Evolutionary conservation across 2,113 vertebrate genomes (phyloP).

Genomic region (Psilopogon haemacephalus): DNA sequence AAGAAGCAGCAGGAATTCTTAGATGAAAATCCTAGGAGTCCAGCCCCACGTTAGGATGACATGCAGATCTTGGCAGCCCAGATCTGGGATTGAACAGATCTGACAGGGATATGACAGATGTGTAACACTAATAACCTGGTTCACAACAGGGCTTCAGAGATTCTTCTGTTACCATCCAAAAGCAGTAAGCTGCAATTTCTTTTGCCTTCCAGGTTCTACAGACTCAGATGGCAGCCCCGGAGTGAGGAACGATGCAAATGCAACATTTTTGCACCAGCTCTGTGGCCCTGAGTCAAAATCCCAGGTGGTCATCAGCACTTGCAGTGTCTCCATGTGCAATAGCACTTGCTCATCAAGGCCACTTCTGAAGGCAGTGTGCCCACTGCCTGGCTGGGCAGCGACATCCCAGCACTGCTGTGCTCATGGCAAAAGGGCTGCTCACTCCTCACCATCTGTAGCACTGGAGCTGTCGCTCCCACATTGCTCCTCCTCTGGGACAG

Average conservation of each 20-base stretch:
- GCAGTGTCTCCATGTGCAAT: rapidly evolving
- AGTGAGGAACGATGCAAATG: background rate
- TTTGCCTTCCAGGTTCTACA: background rate
- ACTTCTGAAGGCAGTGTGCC: background rate
- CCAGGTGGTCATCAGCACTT: background rate
- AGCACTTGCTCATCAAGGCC: background rate
- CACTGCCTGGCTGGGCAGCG: background rate
- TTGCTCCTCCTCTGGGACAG: background rate
- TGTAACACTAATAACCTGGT: background rate
- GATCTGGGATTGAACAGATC: background rate
- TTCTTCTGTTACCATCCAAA: background rate
- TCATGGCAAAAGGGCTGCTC: background rate
- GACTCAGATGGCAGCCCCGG: background rate
- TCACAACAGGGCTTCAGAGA: background rate
- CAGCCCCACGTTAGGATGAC: rapidly evolving
- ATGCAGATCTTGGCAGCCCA: background rate
- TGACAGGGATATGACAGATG: background rate
- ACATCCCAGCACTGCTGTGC: background rate
- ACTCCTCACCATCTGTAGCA: background rate
- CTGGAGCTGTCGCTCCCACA: background rate
- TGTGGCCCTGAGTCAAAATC: background rate
- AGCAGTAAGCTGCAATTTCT: background rate
- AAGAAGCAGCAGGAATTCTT: background rate
- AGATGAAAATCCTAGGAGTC: background rate
- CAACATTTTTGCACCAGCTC: background rate